Base-by-base conservation (phyloP, 2,888 invertebrate genomes). In the Sphaerophoria rueppellii region DNA sequence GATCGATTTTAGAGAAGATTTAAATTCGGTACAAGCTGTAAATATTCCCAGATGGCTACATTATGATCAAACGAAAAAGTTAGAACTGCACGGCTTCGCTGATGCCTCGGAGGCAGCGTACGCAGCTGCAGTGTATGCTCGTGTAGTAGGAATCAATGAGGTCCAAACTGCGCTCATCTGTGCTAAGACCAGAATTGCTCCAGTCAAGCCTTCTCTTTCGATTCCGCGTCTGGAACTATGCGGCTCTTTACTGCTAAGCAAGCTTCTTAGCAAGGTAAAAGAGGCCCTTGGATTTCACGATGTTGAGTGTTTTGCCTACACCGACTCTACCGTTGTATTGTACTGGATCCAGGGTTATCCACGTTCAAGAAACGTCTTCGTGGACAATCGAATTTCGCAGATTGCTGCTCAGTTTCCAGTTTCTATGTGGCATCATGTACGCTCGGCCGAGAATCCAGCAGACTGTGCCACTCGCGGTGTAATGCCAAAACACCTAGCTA, bases 181-280 rank as follows among this genome's bases (percentile, higher is more conserved):
- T 24, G 50, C 73, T 11, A 82, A 74, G 69, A 74, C 63, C n/a
- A 14, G 43, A 32, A 35, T 61, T n/a, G 60, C 54, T 7, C 34
- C 69, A 35, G 52, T 16, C 6, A 76, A 69, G 5, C 75, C 75
- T 46, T n/a, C 67, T 1, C 54, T 81, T n/a, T 46, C 75, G 1
- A 70, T 81, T 37, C 76, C 75, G 3, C 50, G 75, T 4, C 37
- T 81, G 16, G 75, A 82, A 67, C 34, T 69, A n/a, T 82, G 82
- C 40, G 57, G 73, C 67, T 48, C 73, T 34, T 63, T 60, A 46
- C 16, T 82, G 34, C 65, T 77, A 72, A 72, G 24, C 4, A 32
- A 63, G 14, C 40, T 77, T 16, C 54, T 57, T 63, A 73, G 63
- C 4, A 81, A 82, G 37, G 55, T 77, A 6, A 67, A 71, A 43